Conservation (phyloP, 2,113 vertebrate species). For the Trogon surrucura region DNA sequence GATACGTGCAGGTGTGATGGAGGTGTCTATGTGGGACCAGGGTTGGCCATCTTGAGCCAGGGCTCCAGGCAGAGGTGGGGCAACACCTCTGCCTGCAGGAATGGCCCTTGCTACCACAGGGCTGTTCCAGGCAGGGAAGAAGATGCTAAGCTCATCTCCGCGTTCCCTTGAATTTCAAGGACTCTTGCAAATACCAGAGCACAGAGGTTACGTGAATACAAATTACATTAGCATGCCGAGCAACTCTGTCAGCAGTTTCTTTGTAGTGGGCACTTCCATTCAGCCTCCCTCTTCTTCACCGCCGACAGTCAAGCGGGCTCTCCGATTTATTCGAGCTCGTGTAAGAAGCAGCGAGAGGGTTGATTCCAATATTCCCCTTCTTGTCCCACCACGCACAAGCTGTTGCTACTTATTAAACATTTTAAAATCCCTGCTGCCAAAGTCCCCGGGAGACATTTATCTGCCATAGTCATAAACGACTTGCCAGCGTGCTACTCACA, state of each 20-base stretch:
- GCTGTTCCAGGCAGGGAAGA: background rate
- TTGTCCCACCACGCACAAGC: slow-evolving; percentile 60
- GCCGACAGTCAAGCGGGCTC: slow-evolving; percentile 33
- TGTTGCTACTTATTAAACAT: slow-evolving; percentile 66
- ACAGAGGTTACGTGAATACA: slow-evolving; percentile 52
- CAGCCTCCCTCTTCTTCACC: background rate
- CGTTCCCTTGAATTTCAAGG: slow-evolving; percentile 60
- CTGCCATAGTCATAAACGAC: slow-evolving; percentile 55
- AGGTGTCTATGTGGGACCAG: background rate
- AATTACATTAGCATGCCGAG: slow-evolving; percentile 51
- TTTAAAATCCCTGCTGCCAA: slow-evolving; percentile 66
- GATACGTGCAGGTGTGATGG: background rate
- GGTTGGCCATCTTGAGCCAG: background rate
- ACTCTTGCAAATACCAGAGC: slow-evolving; percentile 53
- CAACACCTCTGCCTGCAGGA: background rate
- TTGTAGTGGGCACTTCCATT: slow-evolving; percentile 29
- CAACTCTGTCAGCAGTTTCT: slow-evolving; percentile 58
- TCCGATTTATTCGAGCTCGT: background rate
- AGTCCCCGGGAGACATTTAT: slow-evolving; percentile 58
- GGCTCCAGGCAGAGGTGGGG: background rate
- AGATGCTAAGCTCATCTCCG: slow-evolving; percentile 30
- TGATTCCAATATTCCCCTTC: slow-evolving; percentile 33
- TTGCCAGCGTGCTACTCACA: slow-evolving; percentile 62
- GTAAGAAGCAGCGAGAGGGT: slow-evolving; percentile 30
- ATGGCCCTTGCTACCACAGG: background rate